Evolutionary conservation across 2,797 vertebrate genomes (phyloP).

Genomic region (Enteromius thamalakanensis): DNA sequence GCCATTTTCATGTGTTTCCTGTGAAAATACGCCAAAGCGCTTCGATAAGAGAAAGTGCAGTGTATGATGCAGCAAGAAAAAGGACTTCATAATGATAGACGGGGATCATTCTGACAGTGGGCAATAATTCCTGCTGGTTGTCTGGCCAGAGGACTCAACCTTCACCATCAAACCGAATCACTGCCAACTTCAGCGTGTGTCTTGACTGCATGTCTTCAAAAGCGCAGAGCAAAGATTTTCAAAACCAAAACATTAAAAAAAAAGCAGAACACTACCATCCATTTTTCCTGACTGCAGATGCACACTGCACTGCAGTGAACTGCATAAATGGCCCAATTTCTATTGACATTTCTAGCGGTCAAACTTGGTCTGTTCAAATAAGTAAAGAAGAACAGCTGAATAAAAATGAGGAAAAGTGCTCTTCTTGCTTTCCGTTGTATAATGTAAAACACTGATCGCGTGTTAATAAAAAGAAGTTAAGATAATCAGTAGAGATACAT

Average conservation of each 20-base stretch:
- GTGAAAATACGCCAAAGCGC: slow-evolving; percentile 39
- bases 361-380: slow-evolving; percentile 60
- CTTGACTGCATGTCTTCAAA: slow-evolving; percentile 13
- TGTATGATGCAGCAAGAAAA: slow-evolving; percentile 4
- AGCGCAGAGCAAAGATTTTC: slow-evolving; percentile 76
- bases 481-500: slow-evolving; percentile 46
- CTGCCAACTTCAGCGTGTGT: slow-evolving; percentile 51
- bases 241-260: slow-evolving; percentile 48
- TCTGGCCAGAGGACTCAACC: slow-evolving; percentile 73
- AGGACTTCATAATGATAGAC: slow-evolving; percentile 32
- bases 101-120: slow-evolving; percentile 15
- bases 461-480: slow-evolving; percentile 61
- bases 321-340: slow-evolving; percentile 58
- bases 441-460: slow-evolving; percentile 60
- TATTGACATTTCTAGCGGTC: slow-evolving; percentile 49
- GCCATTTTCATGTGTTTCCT: slow-evolving; percentile 42
- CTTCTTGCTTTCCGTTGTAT: slow-evolving; percentile 60
- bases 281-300: slow-evolving; percentile 59
- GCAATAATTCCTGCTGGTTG: slow-evolving; percentile 73
- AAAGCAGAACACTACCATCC: slow-evolving; percentile 65
- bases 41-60: slow-evolving; percentile 12
- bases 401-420: slow-evolving; percentile 71
- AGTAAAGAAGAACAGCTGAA: slow-evolving; percentile 76
- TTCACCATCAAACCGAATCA: slow-evolving; percentile 15
- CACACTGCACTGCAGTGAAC: slow-evolving; percentile 47